phyloP scores from a whole-genome alignment of 2,113 vertebrate genomes.

The Bungarus multicinctus region DNA sequence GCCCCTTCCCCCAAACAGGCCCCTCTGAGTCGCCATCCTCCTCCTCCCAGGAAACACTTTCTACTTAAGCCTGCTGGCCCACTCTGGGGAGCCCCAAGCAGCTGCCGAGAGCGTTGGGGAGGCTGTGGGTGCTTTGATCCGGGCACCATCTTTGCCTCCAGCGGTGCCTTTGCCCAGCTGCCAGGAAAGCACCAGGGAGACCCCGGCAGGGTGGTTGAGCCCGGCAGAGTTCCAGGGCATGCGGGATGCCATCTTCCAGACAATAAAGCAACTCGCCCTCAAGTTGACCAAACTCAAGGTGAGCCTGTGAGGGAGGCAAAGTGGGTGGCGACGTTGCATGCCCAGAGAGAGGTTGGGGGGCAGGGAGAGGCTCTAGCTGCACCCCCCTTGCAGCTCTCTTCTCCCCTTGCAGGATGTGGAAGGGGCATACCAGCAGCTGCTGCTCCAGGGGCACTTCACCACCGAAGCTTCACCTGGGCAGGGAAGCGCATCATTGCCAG shows the following conservation, averaged over 20 bases:
- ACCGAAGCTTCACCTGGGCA: constrained; percentile 21
- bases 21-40: neutral
- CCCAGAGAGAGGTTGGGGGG: neutral
- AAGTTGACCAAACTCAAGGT: constrained; percentile 70
- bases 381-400: neutral
- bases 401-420: constrained; percentile 58
- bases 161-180: accelerated
- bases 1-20: neutral
- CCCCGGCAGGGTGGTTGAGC: neutral
- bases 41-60: constrained; percentile 66
- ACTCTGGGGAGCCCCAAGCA: constrained; percentile 28
- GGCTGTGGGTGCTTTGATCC: neutral
- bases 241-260: constrained; percentile 60
- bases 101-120: neutral
- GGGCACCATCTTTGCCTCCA: neutral
- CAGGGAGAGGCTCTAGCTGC: neutral
- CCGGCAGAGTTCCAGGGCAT: neutral
- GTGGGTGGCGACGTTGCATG: accelerated
- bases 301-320: neutral
- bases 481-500: constrained; percentile 13
- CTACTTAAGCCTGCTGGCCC: constrained; percentile 66
- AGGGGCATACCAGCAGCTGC: constrained; percentile 61
- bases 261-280: constrained; percentile 63
- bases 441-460: constrained; percentile 43
- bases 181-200: neutral